Conservation (phyloP, 2,797 vertebrate species). For the Smutsia gigantea region DNA sequence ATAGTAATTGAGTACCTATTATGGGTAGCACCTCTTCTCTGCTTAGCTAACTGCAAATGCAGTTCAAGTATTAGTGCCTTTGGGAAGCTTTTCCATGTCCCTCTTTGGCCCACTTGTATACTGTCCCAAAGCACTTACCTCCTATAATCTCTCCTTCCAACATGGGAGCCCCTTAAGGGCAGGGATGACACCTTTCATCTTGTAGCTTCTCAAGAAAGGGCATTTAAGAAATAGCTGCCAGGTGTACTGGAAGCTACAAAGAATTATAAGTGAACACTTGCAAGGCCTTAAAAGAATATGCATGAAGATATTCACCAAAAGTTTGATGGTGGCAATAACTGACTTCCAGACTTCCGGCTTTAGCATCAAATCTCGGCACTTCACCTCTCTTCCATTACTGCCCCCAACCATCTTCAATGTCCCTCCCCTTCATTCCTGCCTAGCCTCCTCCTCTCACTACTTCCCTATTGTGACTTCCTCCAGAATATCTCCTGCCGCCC, state of each 20-base stretch:
- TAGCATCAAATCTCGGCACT: background rate
- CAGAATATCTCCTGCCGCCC: background rate
- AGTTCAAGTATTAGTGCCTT: slow-evolving; percentile 4
- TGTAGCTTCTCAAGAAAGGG: slow-evolving; percentile 11
- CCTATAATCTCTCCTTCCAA: background rate
- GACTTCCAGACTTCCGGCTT: background rate
- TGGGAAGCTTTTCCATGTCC: background rate
- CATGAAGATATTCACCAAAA: background rate
- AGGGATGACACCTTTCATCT: background rate
- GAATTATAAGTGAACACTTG: slow-evolving; percentile 7
- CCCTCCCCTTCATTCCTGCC: background rate
- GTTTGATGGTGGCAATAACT: background rate
- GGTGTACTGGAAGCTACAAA: background rate
- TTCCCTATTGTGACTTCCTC: background rate
- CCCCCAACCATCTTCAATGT: background rate
- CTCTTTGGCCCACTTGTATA: background rate
- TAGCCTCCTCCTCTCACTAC: background rate
- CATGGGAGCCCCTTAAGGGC: background rate
- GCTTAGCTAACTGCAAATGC: slow-evolving; percentile 22
- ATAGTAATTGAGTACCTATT: slow-evolving; percentile 12
- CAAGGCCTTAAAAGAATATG: background rate
- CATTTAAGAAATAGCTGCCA: background rate
- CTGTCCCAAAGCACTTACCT: background rate
- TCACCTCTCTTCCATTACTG: background rate
- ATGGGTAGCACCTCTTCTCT: background rate